Base-by-base conservation (phyloP, 2,113 vertebrate genomes). In the Forbesichthys agassizii region DNA sequence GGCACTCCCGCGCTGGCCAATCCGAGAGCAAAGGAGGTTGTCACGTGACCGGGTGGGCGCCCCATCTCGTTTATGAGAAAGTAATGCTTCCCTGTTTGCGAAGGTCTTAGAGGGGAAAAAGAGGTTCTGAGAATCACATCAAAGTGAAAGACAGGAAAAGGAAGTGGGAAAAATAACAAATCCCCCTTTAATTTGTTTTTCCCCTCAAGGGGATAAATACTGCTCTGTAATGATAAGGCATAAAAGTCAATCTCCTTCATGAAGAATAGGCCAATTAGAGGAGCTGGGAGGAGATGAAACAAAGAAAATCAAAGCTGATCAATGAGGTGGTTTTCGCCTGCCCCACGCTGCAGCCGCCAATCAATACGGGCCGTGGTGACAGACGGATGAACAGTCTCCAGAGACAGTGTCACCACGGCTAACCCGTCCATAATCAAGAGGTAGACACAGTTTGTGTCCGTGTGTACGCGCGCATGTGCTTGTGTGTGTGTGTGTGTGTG, bases 11-110 rank as follows among this genome's bases (percentile, higher is more conserved):
- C 52, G 65, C 46, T 58, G 52, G 70, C 89, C 89, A 90, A 88
- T 90, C 68, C 73, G 53, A 33, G 33, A 2, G 47, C 65, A 9
- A 46, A 13, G 13, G 11, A 48, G 18, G 33, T 16, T 3, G 71
- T 83, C 91, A 92, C 61, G 78, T 91, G 92, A 85, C 80, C 5
- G 11, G 48, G 12, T 47, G 64, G 47, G 77, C 63, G 66, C 76
- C 88, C 88, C 79, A 86, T 90, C 81, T 83, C 81, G 71, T 90
- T 91, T 91, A 92, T 91, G 87, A 92, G 87, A 90, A 91, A 90
- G 88, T 91, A 91, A 92, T 92, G 88, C 92, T 93, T 92, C 87
- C 78, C 80, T 63, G 77, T 91, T 88, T 89, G 89, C 85, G 86
- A 90, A 81, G 86, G 60, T 82, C 84, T 79, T 53, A 63, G 69